Evolutionary conservation across 2,888 invertebrate genomes (phyloP), one percentile per base, ranked within the genome.

Genomic region (Beris morrisii): DNA sequence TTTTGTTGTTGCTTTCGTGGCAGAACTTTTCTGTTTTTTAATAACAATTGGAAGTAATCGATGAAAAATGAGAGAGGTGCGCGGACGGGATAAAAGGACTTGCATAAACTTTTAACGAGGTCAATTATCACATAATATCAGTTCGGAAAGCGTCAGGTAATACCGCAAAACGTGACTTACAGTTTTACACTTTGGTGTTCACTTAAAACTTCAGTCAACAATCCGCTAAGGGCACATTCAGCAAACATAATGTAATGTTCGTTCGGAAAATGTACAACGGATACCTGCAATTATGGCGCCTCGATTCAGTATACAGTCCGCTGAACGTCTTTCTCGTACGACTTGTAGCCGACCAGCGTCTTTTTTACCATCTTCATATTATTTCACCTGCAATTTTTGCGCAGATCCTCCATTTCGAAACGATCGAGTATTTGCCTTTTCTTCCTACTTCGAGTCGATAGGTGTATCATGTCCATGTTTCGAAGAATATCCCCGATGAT

Each of bases 61-160:
- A 15, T 28, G 55, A 15, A 38, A n/a, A 56, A 11, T 38, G 38
- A 13, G 55, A 3, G 3, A 3, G 22, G 22, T 22, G 22, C 22
- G 38, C 13, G 13, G 11, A 30, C 15, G 38, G 38, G 53, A 9
- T 11, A 9, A 38, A 43, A 38, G 15, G 38, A 56, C 32, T 38
- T 43, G 38, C 55, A 43, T 56, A 38, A 56, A 56, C 43, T 56
- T 56, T 56, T 56, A 56, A 56, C 55, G 55, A 56, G 43, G 55
- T 56, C 55, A 56, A 56, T 56, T 56, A 56, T 56, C 55, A 56
- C 55, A 56, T 56, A 56, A 56, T 56, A 56, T 56, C 38, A 38
- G 38, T 38, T 38, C 38, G 38, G 38, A 38, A 9, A 38, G 38
- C 38, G 38, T 38, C 38, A 5, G 38, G 9, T 9, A 38, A 38